Percentiles rank a stretch among this genome's conserved stretches.
These are phyloP conservation scores for Phocides pigmalion DNA, from an alignment of 1,140 invertebrate genomes.

Conservation along the genomic window DNA sequence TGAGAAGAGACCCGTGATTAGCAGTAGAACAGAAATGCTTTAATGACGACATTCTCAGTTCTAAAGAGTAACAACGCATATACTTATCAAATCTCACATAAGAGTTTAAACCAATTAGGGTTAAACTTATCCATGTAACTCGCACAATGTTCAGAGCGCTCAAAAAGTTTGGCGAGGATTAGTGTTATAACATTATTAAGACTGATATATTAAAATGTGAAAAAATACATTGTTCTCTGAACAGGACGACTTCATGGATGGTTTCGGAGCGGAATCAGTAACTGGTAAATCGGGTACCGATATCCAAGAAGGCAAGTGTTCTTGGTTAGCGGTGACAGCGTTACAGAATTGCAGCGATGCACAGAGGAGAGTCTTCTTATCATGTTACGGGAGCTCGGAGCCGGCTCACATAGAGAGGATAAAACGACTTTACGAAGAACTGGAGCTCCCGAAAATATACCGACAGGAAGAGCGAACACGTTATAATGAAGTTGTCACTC, in stretches of 20 bases:
- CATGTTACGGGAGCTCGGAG: slow-evolving; percentile 89
- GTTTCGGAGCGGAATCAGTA: slow-evolving; percentile 89
- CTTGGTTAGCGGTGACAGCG: slow-evolving; percentile 94
- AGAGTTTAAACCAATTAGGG: too few species aligned
- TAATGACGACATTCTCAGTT: too few species aligned
- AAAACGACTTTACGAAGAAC: slow-evolving; percentile 90
- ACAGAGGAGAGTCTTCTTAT: slow-evolving; percentile 88
- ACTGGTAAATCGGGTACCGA: slow-evolving; percentile 95
- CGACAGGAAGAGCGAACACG: slow-evolving; percentile 45
- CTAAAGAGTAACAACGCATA: too few species aligned
- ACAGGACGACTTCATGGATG: slow-evolving; percentile 94
- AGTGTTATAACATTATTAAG: too few species aligned
- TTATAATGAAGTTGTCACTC: slow-evolving; percentile 50
- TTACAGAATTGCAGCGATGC: slow-evolving; percentile 87
- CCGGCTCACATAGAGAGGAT: slow-evolving; percentile 87
- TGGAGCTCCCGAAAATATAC: slow-evolving; percentile 85
- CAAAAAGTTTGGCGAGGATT: too few species aligned
- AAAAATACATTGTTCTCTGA: slow-evolving; percentile 13
- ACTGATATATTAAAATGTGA: background rate
- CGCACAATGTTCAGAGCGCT: too few species aligned
- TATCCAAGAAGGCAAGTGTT: slow-evolving; percentile 95
- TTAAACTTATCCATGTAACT: too few species aligned
- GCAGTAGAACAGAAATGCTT: too few species aligned
- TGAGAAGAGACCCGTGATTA: too few species aligned
- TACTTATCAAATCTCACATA: too few species aligned